A percentile compares a stretch with the other conserved stretches of the same genome.
Conservation (phyloP, 2,113 vertebrate species). For the Indri indri region DNA sequence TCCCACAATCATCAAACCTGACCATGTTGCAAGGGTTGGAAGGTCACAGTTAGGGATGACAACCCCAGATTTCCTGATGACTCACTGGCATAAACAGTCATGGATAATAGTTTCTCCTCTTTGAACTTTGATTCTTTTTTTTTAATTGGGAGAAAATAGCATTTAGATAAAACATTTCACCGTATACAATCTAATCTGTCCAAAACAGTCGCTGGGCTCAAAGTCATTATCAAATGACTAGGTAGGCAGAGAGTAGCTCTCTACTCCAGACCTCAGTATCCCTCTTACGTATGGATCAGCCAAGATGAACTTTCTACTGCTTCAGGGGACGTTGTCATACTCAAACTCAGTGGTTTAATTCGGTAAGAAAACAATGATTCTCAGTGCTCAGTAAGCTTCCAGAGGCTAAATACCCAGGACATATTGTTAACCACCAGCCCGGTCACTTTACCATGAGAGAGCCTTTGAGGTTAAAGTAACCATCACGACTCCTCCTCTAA, state of each 20-base stretch:
- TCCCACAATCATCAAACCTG: neutral
- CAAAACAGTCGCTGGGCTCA: neutral
- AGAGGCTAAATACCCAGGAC: neutral
- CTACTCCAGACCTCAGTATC: neutral
- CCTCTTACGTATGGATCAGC: neutral
- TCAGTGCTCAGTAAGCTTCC: neutral
- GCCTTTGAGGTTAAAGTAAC: neutral
- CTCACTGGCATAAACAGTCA: neutral
- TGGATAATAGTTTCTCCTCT: neutral
- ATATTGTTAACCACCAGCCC: neutral
- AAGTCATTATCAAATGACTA: neutral
- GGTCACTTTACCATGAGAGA: neutral
- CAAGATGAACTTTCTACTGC: neutral
- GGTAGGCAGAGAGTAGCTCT: neutral
- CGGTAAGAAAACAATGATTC: neutral
- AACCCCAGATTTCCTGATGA: neutral
- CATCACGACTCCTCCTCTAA: neutral
- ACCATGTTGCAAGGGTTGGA: neutral
- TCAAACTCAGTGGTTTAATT: neutral
- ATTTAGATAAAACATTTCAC: slow-evolving; percentile 31
- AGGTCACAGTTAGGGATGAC: neutral
- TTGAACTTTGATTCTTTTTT: neutral
- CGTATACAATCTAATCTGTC: neutral
- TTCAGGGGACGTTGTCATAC: neutral
- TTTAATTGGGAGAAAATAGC: neutral